A percentile compares a stretch with the other conserved stretches of the same genome.
These are phyloP conservation scores for Mesorhabditis spiculigera DNA, from an alignment of 2,888 invertebrate species.

Conservation along the genomic window DNA sequence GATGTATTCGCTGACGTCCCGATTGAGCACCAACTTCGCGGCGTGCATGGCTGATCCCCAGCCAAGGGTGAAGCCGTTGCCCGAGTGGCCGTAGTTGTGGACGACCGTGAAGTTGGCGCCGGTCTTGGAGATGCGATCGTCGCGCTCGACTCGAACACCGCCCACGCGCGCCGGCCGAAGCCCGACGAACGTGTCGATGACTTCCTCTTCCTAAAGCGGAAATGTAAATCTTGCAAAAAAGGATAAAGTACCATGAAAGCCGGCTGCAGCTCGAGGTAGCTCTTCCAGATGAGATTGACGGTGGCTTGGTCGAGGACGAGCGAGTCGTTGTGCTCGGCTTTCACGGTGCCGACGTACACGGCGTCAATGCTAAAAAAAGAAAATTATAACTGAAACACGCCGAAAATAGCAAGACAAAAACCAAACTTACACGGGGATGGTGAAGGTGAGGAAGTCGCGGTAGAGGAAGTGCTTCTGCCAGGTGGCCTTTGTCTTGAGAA, in stretches of 20 bases:
- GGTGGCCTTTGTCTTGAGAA: slow-evolving; percentile 68
- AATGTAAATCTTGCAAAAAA: background rate
- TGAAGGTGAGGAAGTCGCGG: slow-evolving; percentile 34
- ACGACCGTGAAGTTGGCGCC: slow-evolving; percentile 27
- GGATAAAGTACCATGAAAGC: slow-evolving; percentile 22
- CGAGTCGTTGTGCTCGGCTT: slow-evolving; percentile 20
- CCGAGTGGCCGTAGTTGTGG: slow-evolving; percentile 53
- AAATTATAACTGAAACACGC: background rate
- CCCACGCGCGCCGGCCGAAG: slow-evolving; percentile 29
- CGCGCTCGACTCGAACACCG: slow-evolving; percentile 30
- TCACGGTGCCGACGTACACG: slow-evolving; percentile 36
- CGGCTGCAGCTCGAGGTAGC: slow-evolving; percentile 31
- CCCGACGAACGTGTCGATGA: slow-evolving; percentile 24
- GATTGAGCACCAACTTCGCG: slow-evolving; percentile 60
- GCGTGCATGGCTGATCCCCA: slow-evolving; percentile 48
- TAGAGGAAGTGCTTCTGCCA: slow-evolving; percentile 84
- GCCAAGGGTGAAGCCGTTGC: slow-evolving; percentile 50
- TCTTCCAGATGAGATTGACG: slow-evolving; percentile 19
- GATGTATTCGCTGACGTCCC: slow-evolving; percentile 25
- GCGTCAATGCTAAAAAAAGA: slow-evolving; percentile 25
- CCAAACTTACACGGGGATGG: slow-evolving; percentile 35
- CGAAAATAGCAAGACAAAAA: background rate
- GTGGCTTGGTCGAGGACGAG: slow-evolving; percentile 23
- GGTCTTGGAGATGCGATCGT: slow-evolving; percentile 16
- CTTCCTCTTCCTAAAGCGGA: slow-evolving; percentile 20